phyloP scores from a whole-genome alignment of 2,888 invertebrate genomes.

The Campoplex nolae region DNA sequence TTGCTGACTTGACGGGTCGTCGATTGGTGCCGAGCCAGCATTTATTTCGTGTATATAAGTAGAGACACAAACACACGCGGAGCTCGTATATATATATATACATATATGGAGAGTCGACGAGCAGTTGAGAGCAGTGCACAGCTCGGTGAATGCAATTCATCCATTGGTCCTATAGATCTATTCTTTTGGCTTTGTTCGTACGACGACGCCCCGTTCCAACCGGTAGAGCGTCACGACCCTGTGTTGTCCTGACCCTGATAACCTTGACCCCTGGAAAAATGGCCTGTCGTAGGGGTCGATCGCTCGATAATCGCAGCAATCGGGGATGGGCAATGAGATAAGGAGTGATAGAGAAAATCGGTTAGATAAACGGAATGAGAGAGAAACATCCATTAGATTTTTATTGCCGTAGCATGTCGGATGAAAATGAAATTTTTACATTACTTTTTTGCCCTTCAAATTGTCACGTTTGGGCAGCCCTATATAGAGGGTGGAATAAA shows the following conservation, averaged over 20 bases:
- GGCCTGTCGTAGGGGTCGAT: slow-evolving; percentile 61
- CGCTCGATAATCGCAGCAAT: slow-evolving; percentile 66
- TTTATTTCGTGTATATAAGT: slow-evolving; percentile 30
- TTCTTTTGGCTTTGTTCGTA: slow-evolving; percentile 16
- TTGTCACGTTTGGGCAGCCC: background rate
- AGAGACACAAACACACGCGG: background rate
- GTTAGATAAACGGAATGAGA: background rate
- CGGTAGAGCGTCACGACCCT: slow-evolving; percentile 54
- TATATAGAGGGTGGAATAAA: background rate
- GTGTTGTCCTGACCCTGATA: slow-evolving; percentile 74
- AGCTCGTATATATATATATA: slow-evolving; percentile 3
- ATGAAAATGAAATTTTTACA: background rate
- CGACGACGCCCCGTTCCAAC: slow-evolving; percentile 54
- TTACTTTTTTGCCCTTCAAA: background rate
- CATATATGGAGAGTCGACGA: no score
- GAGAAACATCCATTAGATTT: slow-evolving; percentile 9
- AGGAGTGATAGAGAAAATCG: slow-evolving; percentile 23
- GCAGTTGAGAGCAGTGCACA: slow-evolving; percentile 13
- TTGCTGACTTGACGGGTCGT: slow-evolving; percentile 55
- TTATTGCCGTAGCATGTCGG: slow-evolving; percentile 4
- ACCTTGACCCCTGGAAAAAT: slow-evolving; percentile 78
- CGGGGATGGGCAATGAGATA: slow-evolving; percentile 1
- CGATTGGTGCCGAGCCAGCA: slow-evolving; percentile 59
- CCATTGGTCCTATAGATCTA: slow-evolving; percentile 35
- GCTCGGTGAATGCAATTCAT: slow-evolving; percentile 42